Evolutionary conservation across 2,113 vertebrate species (phyloP).

Genomic region (Pituophis catenifer): DNA sequence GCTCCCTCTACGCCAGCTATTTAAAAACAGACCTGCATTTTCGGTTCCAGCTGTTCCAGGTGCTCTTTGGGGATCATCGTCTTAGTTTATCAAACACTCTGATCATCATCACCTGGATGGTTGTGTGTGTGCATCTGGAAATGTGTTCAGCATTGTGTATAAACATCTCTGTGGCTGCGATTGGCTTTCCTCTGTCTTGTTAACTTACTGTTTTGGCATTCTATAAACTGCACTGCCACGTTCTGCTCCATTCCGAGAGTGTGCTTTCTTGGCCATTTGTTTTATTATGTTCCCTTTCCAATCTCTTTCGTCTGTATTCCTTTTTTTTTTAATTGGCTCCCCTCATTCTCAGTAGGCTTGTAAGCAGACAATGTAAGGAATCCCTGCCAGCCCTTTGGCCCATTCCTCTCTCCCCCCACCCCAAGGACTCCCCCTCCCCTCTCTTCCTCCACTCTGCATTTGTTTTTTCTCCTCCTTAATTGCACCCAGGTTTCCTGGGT

Average conservation of each 20-base stretch:
- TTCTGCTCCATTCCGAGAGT: slow-evolving; percentile 39
- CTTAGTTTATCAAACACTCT: not conserved
- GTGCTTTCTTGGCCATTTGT: slow-evolving; percentile 46
- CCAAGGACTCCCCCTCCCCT: slow-evolving; percentile 38
- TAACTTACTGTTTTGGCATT: slow-evolving; percentile 36
- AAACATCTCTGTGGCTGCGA: not conserved
- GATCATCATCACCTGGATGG: slow-evolving; percentile 10
- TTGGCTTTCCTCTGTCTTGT: slow-evolving; percentile 3
- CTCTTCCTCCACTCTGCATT: slow-evolving; percentile 34
- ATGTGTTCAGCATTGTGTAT: not conserved
- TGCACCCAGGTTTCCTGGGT: slow-evolving; percentile 74
- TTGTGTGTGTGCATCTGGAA: not conserved
- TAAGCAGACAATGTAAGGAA: slow-evolving; percentile 74
- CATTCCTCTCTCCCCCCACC: slow-evolving; percentile 10
- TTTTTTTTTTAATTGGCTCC: slow-evolving; percentile 64
- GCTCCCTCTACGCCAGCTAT: not conserved
- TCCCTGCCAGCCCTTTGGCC: slow-evolving; percentile 49
- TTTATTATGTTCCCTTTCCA: slow-evolving; percentile 51
- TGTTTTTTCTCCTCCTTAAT: slow-evolving; percentile 62
- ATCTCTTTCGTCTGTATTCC: slow-evolving; percentile 66
- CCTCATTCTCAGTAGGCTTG: slow-evolving; percentile 71
- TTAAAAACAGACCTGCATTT: not conserved
- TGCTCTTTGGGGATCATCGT: not conserved
- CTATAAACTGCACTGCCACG: not conserved
- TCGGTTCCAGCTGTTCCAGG: not conserved